Percentiles rank a stretch among this genome's conserved stretches.
phyloP scores from a whole-genome alignment of 2,113 vertebrate species.

The Pseudopodoces humilis region DNA sequence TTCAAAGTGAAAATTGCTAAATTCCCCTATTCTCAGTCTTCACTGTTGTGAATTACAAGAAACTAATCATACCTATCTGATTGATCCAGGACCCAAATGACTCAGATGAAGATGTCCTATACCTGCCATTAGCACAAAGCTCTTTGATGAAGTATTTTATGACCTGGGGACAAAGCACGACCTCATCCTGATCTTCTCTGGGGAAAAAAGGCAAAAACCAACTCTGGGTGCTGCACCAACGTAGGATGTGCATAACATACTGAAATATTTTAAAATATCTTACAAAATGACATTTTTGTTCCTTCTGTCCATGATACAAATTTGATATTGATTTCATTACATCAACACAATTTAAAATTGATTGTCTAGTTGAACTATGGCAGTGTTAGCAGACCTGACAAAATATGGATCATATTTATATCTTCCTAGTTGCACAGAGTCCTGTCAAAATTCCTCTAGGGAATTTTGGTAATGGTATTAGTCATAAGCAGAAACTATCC shows the following conservation, averaged over 20 bases:
- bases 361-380: neutral
- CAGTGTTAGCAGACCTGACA: neutral
- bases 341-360: neutral
- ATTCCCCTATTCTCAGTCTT: neutral
- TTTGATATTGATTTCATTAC: neutral
- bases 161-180: neutral
- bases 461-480: constrained; percentile 30
- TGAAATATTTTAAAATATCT: neutral
- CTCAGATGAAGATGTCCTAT: neutral
- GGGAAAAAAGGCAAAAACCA: rapidly evolving
- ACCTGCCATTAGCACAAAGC: neutral
- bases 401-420: neutral
- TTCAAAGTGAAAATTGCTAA: neutral
- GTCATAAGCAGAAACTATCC: constrained; percentile 50
- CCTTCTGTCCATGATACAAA: neutral
- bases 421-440: neutral
- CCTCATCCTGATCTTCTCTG: neutral
- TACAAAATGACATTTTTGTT: neutral
- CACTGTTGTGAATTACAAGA: neutral
- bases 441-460: constrained; percentile 5
- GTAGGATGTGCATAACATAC: neutral
- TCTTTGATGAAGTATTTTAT: neutral
- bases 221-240: neutral
- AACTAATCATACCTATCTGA: neutral
- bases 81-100: neutral